Conservation (phyloP, 1,140 invertebrate species). For the Samia ricini region DNA sequence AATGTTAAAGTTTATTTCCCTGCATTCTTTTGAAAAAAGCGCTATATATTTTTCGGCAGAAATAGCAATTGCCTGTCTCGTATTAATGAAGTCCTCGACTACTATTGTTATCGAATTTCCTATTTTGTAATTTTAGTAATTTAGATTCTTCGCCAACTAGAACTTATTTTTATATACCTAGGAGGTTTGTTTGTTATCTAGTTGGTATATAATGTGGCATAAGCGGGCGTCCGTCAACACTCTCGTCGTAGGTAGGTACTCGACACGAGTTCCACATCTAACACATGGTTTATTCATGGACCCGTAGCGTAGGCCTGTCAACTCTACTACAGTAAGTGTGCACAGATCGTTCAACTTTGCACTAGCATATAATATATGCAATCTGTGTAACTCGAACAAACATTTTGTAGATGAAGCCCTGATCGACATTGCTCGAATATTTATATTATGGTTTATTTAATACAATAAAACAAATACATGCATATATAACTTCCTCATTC, state of each 20-base stretch:
- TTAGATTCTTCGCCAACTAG: no score
- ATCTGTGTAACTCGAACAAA: background rate
- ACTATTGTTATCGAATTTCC: no score
- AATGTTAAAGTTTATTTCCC: no score
- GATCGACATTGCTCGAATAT: background rate
- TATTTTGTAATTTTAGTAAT: no score
- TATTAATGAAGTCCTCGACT: no score
- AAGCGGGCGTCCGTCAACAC: constrained; percentile 28
- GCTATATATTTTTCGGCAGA: no score
- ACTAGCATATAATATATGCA: background rate
- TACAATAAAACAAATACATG: background rate
- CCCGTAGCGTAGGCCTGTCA: constrained; percentile 22
- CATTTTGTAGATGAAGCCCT: background rate
- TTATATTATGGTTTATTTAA: background rate
- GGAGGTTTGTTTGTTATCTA: constrained; percentile 7
- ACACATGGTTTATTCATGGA: constrained; percentile 32
- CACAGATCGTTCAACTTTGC: constrained; percentile 11
- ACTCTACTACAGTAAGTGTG: constrained; percentile 24
- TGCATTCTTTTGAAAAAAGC: no score
- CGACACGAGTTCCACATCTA: constrained; percentile 33
- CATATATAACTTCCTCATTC: background rate
- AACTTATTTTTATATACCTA: no score
- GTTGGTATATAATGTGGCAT: constrained; percentile 19
- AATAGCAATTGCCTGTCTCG: no score
- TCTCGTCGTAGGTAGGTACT: no score